A percentile compares a stretch with the other conserved stretches of the same genome.
Conservation (phyloP, 2,888 invertebrate genomes). For the Bruchidius siliquastri region DNA sequence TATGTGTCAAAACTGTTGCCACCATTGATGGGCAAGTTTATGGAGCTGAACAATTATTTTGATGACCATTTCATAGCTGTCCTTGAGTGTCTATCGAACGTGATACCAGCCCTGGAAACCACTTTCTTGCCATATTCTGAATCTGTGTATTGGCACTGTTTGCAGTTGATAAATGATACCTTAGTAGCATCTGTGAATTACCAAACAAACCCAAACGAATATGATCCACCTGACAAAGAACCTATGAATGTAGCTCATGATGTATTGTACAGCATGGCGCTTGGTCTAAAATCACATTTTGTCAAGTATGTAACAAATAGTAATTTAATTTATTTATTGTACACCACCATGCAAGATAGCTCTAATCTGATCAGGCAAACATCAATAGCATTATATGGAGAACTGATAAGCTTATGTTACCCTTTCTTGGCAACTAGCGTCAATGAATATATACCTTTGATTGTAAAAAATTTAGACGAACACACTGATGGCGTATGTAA, state of each 20-base stretch:
- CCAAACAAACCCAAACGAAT: constrained; percentile 59
- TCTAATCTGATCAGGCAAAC: constrained; percentile 71
- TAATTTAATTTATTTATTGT: constrained; percentile 63
- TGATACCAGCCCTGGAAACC: constrained; percentile 68
- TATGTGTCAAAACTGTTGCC: constrained; percentile 68
- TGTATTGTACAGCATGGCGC: constrained; percentile 65
- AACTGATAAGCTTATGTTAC: constrained; percentile 70
- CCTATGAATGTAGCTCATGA: constrained; percentile 74
- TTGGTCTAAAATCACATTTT: constrained; percentile 65
- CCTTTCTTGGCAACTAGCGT: constrained; percentile 92
- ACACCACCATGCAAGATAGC: constrained; percentile 69
- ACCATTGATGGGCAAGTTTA: constrained; percentile 70
- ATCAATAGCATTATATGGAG: constrained; percentile 71
- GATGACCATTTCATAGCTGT: constrained; percentile 67
- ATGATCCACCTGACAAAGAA: constrained; percentile 64
- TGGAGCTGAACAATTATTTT: constrained; percentile 64
- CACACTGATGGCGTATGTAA: constrained; percentile 97
- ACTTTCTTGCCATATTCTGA: constrained; percentile 71
- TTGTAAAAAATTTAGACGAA: constrained; percentile 94
- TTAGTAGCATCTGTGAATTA: constrained; percentile 59
- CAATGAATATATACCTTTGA: constrained; percentile 89
- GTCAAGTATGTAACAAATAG: constrained; percentile 62
- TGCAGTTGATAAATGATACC: constrained; percentile 64
- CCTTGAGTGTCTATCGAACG: constrained; percentile 68
- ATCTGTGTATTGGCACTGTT: constrained; percentile 64